Base-by-base conservation (phyloP, 2,797 vertebrate species). In the Staurois parvus region DNA sequence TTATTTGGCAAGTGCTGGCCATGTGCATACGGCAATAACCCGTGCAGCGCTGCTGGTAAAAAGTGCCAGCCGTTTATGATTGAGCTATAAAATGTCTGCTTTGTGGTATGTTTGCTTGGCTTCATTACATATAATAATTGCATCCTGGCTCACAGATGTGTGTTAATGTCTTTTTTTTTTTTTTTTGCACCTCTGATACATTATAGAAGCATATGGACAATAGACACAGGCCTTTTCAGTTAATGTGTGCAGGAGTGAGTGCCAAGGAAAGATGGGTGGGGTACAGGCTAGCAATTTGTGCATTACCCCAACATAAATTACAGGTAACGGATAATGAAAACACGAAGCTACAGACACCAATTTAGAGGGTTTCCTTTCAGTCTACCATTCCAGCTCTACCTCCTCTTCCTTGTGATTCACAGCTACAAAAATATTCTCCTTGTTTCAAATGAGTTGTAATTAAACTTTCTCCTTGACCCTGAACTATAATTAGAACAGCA, bases 71-170 rank as follows among this genome's bases (percentile, higher is more conserved):
- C 91, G 88, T 89, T 90, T 91, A 88, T 90, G 91, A 88, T 77
- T 85, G 88, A 84, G 89, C 87, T 89, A 87, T 93, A 92, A 93
- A 92, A 89, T 17, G 88, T 90, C 91, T 91, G 89, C 88, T 79
- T 88, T 88, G 89, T 81, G 90, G 89, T 81, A 84, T 30, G 88
- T 79, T 78, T 88, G 84, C 72, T 32, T 56, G 87, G 87, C 88
- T 91, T 87, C 85, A 86, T 75, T 88, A 89, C 81, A 70, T 87
- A 67, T 90, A 90, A 90, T 91, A 93, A 91, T 84, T 91, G 89
- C 88, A 92, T 91, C 89, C 91, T 90, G 90, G 87, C 86, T 88
- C 91, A 88, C 91, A 93, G 91, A 90, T 92, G 90, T 85, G 90
- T 90, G 88, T 88, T 84, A 86, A 84, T 86, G 79, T 81, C 62